Evolutionary conservation across 2,797 vertebrate species (phyloP).

Genomic region (Ataeniobius toweri): DNA sequence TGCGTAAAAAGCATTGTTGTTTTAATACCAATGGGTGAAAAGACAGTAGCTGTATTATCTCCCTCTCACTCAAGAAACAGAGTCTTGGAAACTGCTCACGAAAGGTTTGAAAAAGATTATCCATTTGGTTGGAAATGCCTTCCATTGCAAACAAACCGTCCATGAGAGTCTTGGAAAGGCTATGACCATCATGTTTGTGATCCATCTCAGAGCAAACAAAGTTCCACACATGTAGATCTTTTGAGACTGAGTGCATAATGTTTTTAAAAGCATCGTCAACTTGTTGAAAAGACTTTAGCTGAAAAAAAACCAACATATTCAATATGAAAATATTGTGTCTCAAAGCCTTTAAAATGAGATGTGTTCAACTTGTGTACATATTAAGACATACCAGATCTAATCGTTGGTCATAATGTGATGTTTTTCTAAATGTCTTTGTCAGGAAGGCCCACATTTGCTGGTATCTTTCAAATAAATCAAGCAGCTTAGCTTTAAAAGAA

Average conservation of each 20-base stretch:
- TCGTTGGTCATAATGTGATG: slow-evolving; percentile 62
- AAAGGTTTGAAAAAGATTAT: slow-evolving; percentile 67
- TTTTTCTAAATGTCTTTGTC: slow-evolving; percentile 78
- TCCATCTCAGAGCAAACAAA: slow-evolving; percentile 62
- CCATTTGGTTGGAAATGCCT: slow-evolving; percentile 73
- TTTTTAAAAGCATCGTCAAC: slow-evolving; percentile 80
- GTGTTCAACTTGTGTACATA: neutral
- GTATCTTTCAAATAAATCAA: slow-evolving; percentile 81
- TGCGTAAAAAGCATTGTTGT: slow-evolving; percentile 74
- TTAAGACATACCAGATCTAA: slow-evolving; percentile 77
- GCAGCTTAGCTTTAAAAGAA: slow-evolving; percentile 68
- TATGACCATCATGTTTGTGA: slow-evolving; percentile 56
- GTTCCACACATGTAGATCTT: slow-evolving; percentile 77
- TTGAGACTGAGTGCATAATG: slow-evolving; percentile 72
- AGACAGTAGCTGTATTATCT: slow-evolving; percentile 81
- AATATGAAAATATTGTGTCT: neutral
- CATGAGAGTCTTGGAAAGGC: slow-evolving; percentile 68
- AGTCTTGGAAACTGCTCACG: slow-evolving; percentile 82
- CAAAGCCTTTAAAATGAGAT: neutral
- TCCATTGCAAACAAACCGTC: slow-evolving; percentile 80
- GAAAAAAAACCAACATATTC: slow-evolving; percentile 17
- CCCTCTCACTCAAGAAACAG: slow-evolving; percentile 84
- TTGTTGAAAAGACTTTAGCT: slow-evolving; percentile 71
- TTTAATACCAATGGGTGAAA: slow-evolving; percentile 55
- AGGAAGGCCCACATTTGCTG: slow-evolving; percentile 86